Evolutionary conservation across 2,113 vertebrate species (phyloP), one percentile per base, ranked within the genome.

Genomic region (Micronycteris hirsuta): DNA sequence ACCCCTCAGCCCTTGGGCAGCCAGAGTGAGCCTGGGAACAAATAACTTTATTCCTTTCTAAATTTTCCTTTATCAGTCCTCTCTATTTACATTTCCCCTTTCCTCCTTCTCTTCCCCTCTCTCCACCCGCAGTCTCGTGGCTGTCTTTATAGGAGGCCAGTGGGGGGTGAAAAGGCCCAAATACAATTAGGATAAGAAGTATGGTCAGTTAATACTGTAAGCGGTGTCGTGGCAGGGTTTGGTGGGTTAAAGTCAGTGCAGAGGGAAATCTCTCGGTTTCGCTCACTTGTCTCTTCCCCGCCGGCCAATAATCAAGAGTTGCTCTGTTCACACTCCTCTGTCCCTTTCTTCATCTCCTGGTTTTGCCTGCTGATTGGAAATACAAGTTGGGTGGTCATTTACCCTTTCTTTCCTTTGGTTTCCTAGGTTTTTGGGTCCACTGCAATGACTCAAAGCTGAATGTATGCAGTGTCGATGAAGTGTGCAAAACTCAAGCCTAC

Each of bases 401-500:
- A 54, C 8, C 97, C 78, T 98, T 87, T 98, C 89, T 96, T 49
- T 93, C 33, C 81, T 97, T 97, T 96, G 80, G 45, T 96, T 98
- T 95, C 93, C 91, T 98, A 99, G 99, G 99, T 98, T 99, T 99
- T 98, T 99, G 99, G 99, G 99, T 99, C 98, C 99, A 99, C 99
- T 99, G 99, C 98, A 99, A 99, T 91, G 99, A 99, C 99, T 99
- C 99, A 97, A 99, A 99, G 98, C 99, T 99, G 99, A 99, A 99
- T 98, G 99, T 99, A 98, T 99, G 99, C 99, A 99, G 99, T 61
- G 99, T 99, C 98, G 99, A 99, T 98, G 99, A 99, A 97, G 99
- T 99, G 98, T 99, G 99, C 99, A 99, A 99, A 99, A 99, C 99
- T 99, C 99, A 99, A 98, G 99, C 99, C 98, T 99, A 99, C 98